These are phyloP conservation scores for Ladona fulva DNA, from an alignment of 1,140 invertebrate species.

Conservation along the genomic window DNA sequence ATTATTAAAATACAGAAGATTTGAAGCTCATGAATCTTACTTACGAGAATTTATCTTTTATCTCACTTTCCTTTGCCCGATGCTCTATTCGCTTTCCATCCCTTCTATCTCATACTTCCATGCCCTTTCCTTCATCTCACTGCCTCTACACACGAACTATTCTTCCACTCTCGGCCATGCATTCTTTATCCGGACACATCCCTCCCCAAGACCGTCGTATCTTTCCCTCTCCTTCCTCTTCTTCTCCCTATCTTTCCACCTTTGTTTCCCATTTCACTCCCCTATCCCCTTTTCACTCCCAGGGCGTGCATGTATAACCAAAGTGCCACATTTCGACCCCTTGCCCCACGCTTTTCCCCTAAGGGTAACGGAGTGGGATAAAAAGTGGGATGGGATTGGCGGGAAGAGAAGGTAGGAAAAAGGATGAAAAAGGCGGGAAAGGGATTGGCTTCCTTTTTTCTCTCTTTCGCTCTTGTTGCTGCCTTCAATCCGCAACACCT, in stretches of 20 bases:
- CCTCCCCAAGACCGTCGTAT: no score
- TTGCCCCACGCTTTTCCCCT: not conserved
- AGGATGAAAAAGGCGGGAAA: not conserved
- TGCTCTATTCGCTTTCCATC: no score
- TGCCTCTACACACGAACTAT: not conserved
- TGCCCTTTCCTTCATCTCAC: not conserved
- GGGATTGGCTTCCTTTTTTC: not conserved
- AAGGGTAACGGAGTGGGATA: not conserved
- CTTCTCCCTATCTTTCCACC: no score
- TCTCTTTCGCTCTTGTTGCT: no score
- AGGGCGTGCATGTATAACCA: slow-evolving; percentile 7
- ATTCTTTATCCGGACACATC: not conserved
- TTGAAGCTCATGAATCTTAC: no score
- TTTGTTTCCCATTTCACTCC: not conserved
- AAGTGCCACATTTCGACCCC: slow-evolving; percentile 1
- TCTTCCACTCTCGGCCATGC: slow-evolving; percentile 1
- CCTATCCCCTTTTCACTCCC: not conserved
- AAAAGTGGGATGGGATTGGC: not conserved
- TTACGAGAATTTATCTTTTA: no score
- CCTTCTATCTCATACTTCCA: not conserved
- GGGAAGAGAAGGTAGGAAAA: not conserved
- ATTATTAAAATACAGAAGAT: no score
- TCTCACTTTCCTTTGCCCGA: no score
- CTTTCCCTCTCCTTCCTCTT: no score
- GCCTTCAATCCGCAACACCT: no score